phyloP scores from a whole-genome alignment of 2,797 vertebrate species.

The Podarcis lilfordi region DNA sequence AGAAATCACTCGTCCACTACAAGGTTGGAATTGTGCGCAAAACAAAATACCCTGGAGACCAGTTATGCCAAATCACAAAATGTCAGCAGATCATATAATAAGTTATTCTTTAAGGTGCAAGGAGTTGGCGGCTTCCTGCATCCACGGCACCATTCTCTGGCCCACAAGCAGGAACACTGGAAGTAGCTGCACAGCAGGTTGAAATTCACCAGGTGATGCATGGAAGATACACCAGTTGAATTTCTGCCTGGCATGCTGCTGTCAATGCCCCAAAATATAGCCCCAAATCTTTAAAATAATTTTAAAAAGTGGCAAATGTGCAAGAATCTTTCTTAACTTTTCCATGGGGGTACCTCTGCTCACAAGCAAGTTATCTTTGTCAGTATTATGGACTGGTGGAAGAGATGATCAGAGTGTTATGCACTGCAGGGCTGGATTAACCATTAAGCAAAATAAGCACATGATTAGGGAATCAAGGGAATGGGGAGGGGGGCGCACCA shows the following conservation, averaged over 20 bases:
- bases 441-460: too few species aligned
- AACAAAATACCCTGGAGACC: background rate
- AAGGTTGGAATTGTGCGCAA: background rate
- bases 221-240: background rate
- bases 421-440: too few species aligned
- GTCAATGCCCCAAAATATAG: background rate
- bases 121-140: background rate
- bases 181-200: background rate
- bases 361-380: background rate
- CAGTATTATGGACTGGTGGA: background rate
- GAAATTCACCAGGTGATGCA: background rate
- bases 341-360: background rate
- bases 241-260: background rate
- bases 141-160: background rate
- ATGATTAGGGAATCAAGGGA: too few species aligned
- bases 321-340: background rate
- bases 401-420: background rate
- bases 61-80: constrained; percentile 1
- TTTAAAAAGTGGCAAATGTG: background rate
- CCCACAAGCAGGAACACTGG: background rate
- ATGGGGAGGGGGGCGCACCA: too few species aligned
- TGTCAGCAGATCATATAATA: background rate
- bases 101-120: background rate
- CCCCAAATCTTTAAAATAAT: background rate
- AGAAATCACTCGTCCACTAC: background rate